Percentiles rank a stretch among this genome's conserved stretches.
Evolutionary conservation across 2,888 invertebrate genomes (phyloP).

Genomic region (Athalia circularis): DNA sequence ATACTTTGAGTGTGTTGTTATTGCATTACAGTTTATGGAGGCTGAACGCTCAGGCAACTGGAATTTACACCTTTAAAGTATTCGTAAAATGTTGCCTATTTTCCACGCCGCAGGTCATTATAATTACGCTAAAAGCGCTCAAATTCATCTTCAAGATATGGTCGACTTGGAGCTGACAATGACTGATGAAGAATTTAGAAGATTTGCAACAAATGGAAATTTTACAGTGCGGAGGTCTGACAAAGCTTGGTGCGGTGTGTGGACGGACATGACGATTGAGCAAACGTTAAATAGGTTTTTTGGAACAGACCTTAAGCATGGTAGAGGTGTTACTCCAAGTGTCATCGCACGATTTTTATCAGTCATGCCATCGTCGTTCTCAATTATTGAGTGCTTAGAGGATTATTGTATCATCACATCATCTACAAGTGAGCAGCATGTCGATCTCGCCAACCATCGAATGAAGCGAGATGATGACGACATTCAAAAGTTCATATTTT

Average conservation of each 20-base stretch:
- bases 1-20: constrained; percentile 50
- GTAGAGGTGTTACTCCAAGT: constrained; percentile 46
- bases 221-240: constrained; percentile 52
- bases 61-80: no score
- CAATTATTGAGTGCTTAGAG: constrained; percentile 47
- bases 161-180: constrained; percentile 47
- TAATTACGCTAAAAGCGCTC: constrained; percentile 59
- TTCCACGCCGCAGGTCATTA: constrained; percentile 63
- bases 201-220: no score
- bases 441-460: constrained; percentile 53
- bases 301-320: constrained; percentile 43
- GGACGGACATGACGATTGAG: constrained; percentile 53
- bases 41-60: no score
- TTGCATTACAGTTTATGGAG: no score
- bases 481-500: constrained; percentile 51
- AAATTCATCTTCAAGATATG: constrained; percentile 63
- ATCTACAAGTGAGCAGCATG: constrained; percentile 52
- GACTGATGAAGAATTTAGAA: constrained; percentile 47
- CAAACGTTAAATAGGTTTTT: constrained; percentile 53
- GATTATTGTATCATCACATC: constrained; percentile 46
- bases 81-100: no score
- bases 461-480: constrained; percentile 54
- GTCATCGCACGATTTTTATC: constrained; percentile 46
- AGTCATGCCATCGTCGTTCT: constrained; percentile 47
- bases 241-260: constrained; percentile 53